Conservation (phyloP, 1,140 invertebrate species). For the Saccostrea glomerata region DNA sequence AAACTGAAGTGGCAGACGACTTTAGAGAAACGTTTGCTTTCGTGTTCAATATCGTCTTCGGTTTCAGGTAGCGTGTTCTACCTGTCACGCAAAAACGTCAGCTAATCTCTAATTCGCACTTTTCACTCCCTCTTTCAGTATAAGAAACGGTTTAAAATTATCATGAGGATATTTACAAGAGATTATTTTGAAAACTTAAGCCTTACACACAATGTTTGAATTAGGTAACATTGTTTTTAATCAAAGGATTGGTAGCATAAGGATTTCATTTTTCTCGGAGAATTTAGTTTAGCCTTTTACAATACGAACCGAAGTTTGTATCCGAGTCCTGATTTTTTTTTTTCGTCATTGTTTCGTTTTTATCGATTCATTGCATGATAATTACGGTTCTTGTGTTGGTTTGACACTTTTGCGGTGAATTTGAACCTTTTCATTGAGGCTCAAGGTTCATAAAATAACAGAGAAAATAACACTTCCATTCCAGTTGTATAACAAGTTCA, state of each 20-base stretch:
- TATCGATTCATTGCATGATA: too few relatives aligned
- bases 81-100: background rate
- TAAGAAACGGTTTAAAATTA: background rate
- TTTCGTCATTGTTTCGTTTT: too few relatives aligned
- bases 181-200: background rate
- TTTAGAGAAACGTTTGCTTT: background rate
- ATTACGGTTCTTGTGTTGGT: too few relatives aligned
- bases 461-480: too few relatives aligned
- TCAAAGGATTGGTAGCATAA: background rate
- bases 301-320: background rate
- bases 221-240: background rate
- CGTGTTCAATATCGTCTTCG: background rate
- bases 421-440: too few relatives aligned
- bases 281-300: background rate
- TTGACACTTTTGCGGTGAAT: too few relatives aligned
- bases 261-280: background rate
- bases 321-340: background rate
- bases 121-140: background rate
- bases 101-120: background rate
- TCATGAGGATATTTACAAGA: background rate
- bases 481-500: too few relatives aligned
- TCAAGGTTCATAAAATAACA: too few relatives aligned
- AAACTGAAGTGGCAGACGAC: background rate
- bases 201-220: background rate
- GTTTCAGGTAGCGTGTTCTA: background rate